phyloP scores from a whole-genome alignment of 2,113 vertebrate species.

The Silurus meridionalis region DNA sequence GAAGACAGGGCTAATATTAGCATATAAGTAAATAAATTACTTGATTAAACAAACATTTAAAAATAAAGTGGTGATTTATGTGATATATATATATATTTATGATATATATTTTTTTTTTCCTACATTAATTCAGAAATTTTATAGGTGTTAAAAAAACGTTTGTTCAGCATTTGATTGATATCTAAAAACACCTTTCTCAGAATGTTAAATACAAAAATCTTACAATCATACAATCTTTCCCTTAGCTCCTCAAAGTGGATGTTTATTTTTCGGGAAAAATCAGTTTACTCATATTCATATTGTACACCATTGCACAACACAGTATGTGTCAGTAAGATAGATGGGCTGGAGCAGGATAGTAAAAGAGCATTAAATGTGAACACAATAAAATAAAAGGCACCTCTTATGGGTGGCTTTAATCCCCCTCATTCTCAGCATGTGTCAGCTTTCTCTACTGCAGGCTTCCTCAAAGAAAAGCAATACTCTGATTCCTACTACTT shows the following conservation, averaged over 20 bases:
- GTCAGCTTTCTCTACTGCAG: background rate
- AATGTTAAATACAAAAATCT: background rate
- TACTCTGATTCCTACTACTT: background rate
- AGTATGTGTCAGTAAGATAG: background rate
- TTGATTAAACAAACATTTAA: too few relatives aligned
- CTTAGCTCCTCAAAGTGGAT: background rate
- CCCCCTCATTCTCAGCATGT: background rate
- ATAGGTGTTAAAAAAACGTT: background rate
- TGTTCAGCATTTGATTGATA: background rate
- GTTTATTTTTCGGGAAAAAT: background rate
- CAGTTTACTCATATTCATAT: background rate
- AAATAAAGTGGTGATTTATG: too few relatives aligned
- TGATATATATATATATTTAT: too few relatives aligned
- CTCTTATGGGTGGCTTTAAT: background rate
- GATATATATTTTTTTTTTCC: too few relatives aligned
- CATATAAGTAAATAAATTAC: too few relatives aligned
- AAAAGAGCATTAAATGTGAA: background rate
- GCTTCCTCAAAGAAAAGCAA: background rate
- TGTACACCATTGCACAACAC: background rate
- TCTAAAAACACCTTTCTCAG: background rate
- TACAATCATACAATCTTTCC: background rate
- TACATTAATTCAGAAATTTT: background rate
- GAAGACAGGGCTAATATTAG: background rate
- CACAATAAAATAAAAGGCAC: background rate
- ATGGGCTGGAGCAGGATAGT: background rate